A percentile compares a stretch with the other conserved stretches of the same genome.
Conservation (phyloP, 2,888 invertebrate species). For the Suillia variegata region DNA sequence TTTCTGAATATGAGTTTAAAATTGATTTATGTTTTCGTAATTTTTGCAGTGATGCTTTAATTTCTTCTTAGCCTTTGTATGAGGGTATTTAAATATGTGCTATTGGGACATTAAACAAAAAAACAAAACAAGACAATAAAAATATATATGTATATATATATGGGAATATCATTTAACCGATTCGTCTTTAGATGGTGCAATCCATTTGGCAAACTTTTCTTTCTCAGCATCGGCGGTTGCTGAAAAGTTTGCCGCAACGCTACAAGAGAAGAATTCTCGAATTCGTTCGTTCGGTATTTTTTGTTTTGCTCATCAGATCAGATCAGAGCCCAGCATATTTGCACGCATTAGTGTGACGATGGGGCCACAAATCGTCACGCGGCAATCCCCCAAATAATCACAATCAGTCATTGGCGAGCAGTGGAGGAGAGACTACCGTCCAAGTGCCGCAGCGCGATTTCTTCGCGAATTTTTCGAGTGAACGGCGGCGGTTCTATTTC, state of each 20-base stretch:
- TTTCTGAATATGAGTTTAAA: too few species aligned
- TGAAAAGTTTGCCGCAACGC: neutral
- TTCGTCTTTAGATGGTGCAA: constrained; percentile 1
- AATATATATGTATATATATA: neutral
- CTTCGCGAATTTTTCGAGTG: too few species aligned
- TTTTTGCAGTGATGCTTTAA: too few species aligned
- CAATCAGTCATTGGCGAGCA: constrained; percentile 34
- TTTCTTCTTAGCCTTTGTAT: too few species aligned
- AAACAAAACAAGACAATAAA: too few species aligned
- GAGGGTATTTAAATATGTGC: neutral
- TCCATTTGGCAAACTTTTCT: neutral
- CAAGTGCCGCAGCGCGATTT: constrained; percentile 25
- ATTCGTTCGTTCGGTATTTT: too few species aligned
- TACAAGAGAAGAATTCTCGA: neutral
- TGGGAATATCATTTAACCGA: neutral
- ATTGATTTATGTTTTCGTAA: too few species aligned
- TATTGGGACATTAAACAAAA: neutral
- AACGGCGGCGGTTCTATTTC: too few species aligned
- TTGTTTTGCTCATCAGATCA: neutral
- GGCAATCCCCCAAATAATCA: constrained; percentile 14
- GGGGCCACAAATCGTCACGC: constrained; percentile 9
- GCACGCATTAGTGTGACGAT: constrained; percentile 9
- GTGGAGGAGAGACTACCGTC: constrained; percentile 34
- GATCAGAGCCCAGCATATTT: too few species aligned
- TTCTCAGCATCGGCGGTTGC: neutral